phyloP scores from a whole-genome alignment of 2,113 vertebrate genomes.

The Sterna hirundo region DNA sequence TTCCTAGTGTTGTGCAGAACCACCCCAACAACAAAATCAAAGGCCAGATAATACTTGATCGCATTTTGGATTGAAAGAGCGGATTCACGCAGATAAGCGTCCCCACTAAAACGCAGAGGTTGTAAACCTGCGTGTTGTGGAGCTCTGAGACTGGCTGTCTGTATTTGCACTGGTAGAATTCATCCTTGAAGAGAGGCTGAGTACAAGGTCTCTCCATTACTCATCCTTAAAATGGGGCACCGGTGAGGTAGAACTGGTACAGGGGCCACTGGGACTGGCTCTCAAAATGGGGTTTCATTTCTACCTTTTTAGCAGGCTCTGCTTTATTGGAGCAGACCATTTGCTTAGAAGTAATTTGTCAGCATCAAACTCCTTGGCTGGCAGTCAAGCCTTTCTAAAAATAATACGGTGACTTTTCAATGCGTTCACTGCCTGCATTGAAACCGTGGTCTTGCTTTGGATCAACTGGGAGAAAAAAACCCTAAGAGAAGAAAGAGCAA shows the following conservation, averaged over 20 bases:
- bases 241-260: not conserved
- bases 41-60: not conserved
- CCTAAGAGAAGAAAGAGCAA: not conserved
- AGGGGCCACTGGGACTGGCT: not conserved
- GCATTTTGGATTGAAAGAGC: not conserved
- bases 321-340: not conserved
- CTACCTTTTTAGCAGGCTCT: not conserved
- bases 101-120: not conserved
- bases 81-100: not conserved
- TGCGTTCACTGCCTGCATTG: not conserved
- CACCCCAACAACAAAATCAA: not conserved
- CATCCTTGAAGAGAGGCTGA: not conserved
- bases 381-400: not conserved
- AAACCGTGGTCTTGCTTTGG: not conserved
- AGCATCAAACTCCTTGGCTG: not conserved
- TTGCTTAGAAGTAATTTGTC: not conserved
- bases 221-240: not conserved
- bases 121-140: not conserved
- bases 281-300: not conserved
- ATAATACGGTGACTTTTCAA: not conserved
- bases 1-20: not conserved
- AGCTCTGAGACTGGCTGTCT: not conserved
- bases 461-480: not conserved
- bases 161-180: not conserved
- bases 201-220: not conserved